Evolutionary conservation across 2,797 vertebrate species (phyloP).

Genomic region (Manis javanica): DNA sequence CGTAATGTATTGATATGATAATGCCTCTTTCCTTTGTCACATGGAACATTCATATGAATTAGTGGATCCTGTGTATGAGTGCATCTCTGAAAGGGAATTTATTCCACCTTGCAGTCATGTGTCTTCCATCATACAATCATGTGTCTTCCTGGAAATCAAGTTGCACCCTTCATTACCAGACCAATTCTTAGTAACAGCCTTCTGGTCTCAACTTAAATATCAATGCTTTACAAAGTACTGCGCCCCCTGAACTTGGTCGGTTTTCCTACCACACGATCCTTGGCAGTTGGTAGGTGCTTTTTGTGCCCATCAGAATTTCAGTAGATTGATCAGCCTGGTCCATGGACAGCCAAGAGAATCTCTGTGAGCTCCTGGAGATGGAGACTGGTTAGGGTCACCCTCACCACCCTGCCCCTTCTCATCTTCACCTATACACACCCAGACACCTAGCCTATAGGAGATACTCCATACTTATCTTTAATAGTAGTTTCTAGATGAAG

Average conservation of each 20-base stretch:
- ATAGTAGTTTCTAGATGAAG: background rate
- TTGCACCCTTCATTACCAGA: background rate
- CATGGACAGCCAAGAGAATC: background rate
- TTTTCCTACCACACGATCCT: background rate
- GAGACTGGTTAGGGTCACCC: background rate
- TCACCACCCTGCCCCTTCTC: background rate
- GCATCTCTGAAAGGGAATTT: background rate
- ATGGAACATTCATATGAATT: background rate
- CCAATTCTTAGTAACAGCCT: background rate
- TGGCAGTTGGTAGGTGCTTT: background rate
- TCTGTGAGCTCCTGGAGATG: background rate
- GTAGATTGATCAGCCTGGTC: background rate
- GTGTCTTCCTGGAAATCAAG: background rate
- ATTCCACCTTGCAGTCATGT: background rate
- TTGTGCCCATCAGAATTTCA: background rate
- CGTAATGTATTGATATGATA: background rate
- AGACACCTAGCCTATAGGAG: too few relatives aligned
- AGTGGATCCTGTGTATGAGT: background rate
- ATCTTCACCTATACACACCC: background rate
- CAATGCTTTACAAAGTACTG: background rate
- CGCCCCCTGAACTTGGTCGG: background rate
- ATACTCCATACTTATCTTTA: background rate
- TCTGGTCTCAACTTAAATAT: background rate
- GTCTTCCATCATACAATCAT: background rate
- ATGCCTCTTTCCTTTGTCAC: background rate